A percentile compares a stretch with the other conserved stretches of the same genome.
phyloP scores from a whole-genome alignment of 2,113 vertebrate genomes.

The Rallus limicola region DNA sequence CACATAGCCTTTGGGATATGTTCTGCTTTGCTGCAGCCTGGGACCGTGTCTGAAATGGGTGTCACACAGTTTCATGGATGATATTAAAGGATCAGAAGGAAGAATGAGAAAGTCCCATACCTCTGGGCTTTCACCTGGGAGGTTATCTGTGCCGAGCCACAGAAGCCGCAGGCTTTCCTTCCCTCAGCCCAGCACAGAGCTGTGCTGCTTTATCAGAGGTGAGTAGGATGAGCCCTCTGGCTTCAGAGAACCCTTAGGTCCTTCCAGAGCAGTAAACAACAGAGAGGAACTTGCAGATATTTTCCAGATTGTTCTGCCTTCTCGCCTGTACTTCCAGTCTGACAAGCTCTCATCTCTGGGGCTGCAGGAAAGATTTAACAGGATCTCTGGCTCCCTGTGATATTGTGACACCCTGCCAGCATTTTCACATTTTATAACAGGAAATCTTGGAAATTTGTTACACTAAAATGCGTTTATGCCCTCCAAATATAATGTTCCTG shows the following conservation, averaged over 20 bases:
- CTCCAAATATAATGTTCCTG: neutral
- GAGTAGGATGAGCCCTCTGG: neutral
- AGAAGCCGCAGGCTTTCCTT: neutral
- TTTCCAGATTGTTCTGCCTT: neutral
- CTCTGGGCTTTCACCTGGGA: neutral
- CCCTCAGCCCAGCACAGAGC: neutral
- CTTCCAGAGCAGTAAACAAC: neutral
- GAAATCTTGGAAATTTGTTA: neutral
- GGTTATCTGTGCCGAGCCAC: neutral
- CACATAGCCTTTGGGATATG: neutral
- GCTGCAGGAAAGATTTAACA: neutral
- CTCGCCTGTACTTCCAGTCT: neutral
- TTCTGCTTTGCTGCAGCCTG: neutral
- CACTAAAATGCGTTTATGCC: neutral
- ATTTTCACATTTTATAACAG: neutral
- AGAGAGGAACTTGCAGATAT: neutral
- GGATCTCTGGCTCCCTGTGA: neutral
- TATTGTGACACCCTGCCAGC: neutral
- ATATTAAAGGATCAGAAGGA: neutral
- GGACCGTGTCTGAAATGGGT: neutral
- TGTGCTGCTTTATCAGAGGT: neutral
- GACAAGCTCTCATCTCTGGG: neutral
- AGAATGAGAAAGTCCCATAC: neutral
- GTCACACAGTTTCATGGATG: neutral
- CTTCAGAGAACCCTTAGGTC: neutral